Evolutionary conservation across 2,113 vertebrate species (phyloP).

Genomic region (Mesitornis unicolor): DNA sequence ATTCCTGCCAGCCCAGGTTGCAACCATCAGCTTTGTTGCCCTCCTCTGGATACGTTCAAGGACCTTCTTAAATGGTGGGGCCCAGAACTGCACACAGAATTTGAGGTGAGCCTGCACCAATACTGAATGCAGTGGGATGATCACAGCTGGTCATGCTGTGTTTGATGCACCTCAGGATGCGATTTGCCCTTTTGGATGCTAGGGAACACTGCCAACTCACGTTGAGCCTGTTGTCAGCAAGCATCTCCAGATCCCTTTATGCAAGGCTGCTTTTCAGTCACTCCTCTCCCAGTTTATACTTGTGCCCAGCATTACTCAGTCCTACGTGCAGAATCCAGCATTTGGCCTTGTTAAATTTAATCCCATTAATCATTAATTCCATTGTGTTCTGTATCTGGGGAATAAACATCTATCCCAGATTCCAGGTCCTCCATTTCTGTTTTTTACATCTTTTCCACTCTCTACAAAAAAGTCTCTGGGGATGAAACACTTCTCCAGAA

Average conservation of each 20-base stretch:
- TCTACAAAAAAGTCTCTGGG: background rate
- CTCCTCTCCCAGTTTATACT: background rate
- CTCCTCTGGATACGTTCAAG: background rate
- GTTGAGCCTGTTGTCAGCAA: background rate
- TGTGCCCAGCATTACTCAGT: background rate
- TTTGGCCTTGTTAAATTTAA: background rate
- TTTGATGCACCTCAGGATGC: background rate
- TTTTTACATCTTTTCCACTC: background rate
- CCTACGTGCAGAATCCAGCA: background rate
- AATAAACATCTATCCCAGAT: background rate
- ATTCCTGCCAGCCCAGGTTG: background rate
- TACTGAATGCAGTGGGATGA: fast-evolving
- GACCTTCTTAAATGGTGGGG: background rate
- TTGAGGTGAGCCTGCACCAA: background rate
- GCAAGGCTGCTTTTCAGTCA: background rate
- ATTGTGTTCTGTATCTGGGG: background rate
- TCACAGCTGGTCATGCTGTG: fast-evolving
- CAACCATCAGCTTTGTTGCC: background rate
- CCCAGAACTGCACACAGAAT: background rate
- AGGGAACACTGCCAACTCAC: background rate
- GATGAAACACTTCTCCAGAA: background rate
- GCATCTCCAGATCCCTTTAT: background rate
- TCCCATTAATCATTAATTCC: background rate
- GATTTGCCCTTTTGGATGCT: background rate
- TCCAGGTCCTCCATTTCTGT: background rate